Evolutionary conservation across 2,113 vertebrate species (phyloP), one percentile per base, ranked within the genome.

Genomic region (Varanus salvator): DNA sequence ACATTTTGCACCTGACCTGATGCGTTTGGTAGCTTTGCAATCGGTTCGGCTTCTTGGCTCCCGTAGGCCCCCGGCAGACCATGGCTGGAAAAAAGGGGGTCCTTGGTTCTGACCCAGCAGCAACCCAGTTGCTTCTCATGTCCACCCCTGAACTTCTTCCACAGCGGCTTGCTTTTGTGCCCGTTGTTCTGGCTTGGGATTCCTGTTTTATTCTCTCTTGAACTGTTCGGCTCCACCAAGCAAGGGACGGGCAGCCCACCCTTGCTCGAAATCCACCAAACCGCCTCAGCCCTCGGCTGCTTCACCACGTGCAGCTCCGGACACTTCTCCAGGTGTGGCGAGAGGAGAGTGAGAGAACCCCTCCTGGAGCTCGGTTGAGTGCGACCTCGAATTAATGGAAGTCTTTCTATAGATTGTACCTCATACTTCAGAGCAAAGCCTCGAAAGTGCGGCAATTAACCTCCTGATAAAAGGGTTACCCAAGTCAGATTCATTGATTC

Each of bases 371-470:
- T 87, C 57, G 21, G 57, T 31, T 77, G 68, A 84, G 31, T 25
- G 64, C 57, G 64, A 74, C 64, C 60, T 38, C 66, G 78, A 89
- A 89, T 64, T 88, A 29, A 44, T 80, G 80, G 27, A 84, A 92
- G 74, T 69, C 64, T 89, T n/a, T 85, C 66, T 76, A 85, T 25
- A 5, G 1, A 92, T 80, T 78, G 69, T 81, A 87, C 86, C 60
- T 7, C 34, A 84, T 90, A 52, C 57, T 89, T 87, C 90, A 87
- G 83, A 52, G 92, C 38, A 84, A 93, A 12, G 9, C 69, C 89
- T 92, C 23, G 91, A 90, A 91, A 75, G 78, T 4, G 80, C 8
- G 90, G 31, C n/a, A 60, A 23, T 31, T 84, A 80, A 31, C 34
- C 21, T 92, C 93, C 34, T 19, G 74, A 72, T 21, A 48, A 60